A percentile compares a stretch with the other conserved stretches of the same genome.
These are phyloP conservation scores for Tragelaphus scriptus DNA, from an alignment of 2,113 vertebrate species.

Conservation along the genomic window DNA sequence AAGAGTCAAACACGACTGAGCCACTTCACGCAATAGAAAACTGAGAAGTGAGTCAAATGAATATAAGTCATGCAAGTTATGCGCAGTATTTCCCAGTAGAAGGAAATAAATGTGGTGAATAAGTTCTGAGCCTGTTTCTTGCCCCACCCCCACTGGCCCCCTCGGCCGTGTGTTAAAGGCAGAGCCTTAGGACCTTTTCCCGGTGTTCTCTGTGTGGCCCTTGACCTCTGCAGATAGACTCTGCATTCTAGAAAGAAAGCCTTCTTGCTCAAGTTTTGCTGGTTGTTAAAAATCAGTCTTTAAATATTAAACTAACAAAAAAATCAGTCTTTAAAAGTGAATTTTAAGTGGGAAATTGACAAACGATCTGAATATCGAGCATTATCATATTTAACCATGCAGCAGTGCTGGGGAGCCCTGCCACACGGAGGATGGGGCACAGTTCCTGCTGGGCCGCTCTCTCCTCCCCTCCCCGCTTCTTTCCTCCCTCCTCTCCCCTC, in stretches of 20 bases:
- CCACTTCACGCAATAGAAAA: background rate
- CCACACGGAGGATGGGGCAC: fast-evolving
- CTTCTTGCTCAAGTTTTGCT: background rate
- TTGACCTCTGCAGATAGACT: background rate
- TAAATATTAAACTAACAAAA: background rate
- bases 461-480: too few species aligned
- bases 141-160: background rate
- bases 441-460: fast-evolving
- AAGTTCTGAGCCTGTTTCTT: background rate
- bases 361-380: background rate
- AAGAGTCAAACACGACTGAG: too few species aligned
- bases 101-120: background rate
- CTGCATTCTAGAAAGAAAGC: background rate
- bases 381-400: fast-evolving
- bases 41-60: background rate
- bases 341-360: background rate
- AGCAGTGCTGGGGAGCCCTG: background rate
- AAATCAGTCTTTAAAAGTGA: background rate
- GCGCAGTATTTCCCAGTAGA: fast-evolving
- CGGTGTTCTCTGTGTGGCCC: fast-evolving
- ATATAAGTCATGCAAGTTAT: background rate
- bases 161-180: fast-evolving
- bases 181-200: background rate
- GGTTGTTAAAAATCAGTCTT: background rate
- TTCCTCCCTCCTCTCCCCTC: background rate